Base-by-base conservation (phyloP, 2,888 invertebrate species). In the Pherbina coryleti region DNA sequence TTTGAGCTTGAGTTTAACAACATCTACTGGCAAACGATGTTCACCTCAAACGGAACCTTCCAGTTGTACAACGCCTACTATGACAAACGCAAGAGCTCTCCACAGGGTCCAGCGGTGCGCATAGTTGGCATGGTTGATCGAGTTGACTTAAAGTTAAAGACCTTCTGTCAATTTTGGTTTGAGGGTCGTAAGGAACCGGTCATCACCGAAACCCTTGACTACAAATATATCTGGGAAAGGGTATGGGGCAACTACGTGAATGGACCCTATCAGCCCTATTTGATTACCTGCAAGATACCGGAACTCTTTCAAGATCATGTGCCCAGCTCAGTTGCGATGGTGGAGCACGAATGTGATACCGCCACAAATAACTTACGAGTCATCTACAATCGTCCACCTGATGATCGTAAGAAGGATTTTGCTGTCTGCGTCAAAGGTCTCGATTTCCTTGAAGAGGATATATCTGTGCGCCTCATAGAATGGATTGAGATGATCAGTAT, bases 201-300 rank as follows among this genome's bases (percentile, higher is more conserved):
- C 11, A 92, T 95, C 28, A 94, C n/a, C 93, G 37, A 94, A 85
- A 94, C 93, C 49, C 92, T 95, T 82, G 96, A 96, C 88, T 96
- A 96, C 90, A 96, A 96, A 88, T 96, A 96, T 89, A 95, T 96
- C 84, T 97, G 96, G 97, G 94, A 95, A 88, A 93, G 93, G 83
- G 95, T 95, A 89, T 97, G 96, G 96, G 96, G 96, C 73, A 96
- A 96, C 89, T 95, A 95, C 90, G 94, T 95, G 86, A 94, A 96
- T 88, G 94, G 94, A 60, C 94, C 96, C 79, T 95, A 96, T 88
- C 96, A 96, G 89, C 96, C 97, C 0, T 96, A 95, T 89, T 91
- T 97, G 82, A 93, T 95, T 82, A 95, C 96, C 7, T 97, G 97
- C 89, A 94, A 95, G 86, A 92, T 96, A 81, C 96, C 96, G 0